These are phyloP conservation scores for Acyrthosiphon pisum DNA, from an alignment of 1,140 invertebrate species.

Conservation along the genomic window DNA sequence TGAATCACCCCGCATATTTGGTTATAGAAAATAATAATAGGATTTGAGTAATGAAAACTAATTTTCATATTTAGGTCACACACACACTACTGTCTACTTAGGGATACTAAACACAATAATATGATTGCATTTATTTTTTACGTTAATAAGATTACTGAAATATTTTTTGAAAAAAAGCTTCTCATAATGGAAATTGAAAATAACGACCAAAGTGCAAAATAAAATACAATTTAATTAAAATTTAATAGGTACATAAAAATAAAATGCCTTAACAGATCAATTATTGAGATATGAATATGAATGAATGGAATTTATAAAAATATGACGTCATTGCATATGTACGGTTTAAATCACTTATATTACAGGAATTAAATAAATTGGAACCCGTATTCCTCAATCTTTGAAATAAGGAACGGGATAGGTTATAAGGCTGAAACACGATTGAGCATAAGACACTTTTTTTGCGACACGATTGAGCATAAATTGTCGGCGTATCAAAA, in stretches of 20 bases:
- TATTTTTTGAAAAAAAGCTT: not conserved
- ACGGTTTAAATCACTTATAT: not conserved
- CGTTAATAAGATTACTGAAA: not conserved
- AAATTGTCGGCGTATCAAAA: too few relatives aligned
- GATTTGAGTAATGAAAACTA: conserved; percentile 5
- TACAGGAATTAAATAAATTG: not conserved
- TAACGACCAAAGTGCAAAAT: not conserved
- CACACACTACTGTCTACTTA: not conserved
- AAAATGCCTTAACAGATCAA: not conserved
- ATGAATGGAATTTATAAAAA: conserved; percentile 14
- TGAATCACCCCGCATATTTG: not conserved
- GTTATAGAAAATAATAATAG: not conserved
- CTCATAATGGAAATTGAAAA: not conserved
- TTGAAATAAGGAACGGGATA: not conserved
- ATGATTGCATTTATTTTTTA: conserved; percentile 21
- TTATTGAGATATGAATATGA: not conserved
- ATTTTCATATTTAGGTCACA: not conserved
- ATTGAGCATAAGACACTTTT: too few relatives aligned
- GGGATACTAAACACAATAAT: not conserved
- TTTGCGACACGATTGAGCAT: too few relatives aligned
- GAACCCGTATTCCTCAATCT: not conserved
- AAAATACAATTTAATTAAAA: conserved; percentile 17
- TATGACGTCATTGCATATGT: not conserved
- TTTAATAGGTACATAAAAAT: not conserved
- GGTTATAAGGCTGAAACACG: too few relatives aligned